These are phyloP conservation scores for Platycheirus rosarum DNA, from an alignment of 2,888 invertebrate genomes.

Conservation along the genomic window DNA sequence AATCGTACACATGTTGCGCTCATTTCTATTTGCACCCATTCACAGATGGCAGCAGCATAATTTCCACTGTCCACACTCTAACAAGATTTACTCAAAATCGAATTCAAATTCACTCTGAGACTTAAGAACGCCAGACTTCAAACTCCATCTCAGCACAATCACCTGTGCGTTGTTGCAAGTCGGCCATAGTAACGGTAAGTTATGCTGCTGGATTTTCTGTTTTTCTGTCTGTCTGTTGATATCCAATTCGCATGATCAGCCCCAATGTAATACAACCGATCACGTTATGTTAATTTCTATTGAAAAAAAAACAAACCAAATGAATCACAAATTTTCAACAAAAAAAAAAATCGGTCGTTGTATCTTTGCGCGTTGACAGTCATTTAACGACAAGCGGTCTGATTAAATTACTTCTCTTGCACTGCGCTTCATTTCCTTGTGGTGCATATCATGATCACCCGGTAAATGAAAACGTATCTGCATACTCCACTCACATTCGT, in stretches of 20 bases:
- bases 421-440: conserved; percentile 70
- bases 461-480: conserved; percentile 66
- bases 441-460: conserved; percentile 63
- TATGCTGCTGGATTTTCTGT: conserved; percentile 49
- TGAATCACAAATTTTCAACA: conserved; percentile 18
- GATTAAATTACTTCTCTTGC: conserved; percentile 72
- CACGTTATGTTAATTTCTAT: conserved; percentile 71
- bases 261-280: conserved; percentile 55
- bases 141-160: conserved; percentile 57
- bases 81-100: conserved; percentile 4
- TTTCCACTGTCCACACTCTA: conserved; percentile 27
- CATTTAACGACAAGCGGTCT: conserved; percentile 73
- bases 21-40: conserved; percentile 13
- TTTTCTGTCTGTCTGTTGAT: conserved; percentile 22
- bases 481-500: conserved; percentile 29
- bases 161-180: conserved; percentile 56
- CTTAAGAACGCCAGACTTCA: conserved; percentile 27
- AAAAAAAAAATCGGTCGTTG: conserved; percentile 51
- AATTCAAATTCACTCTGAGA: conserved; percentile 49
- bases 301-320: conserved; percentile 35
- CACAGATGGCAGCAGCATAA: conserved; percentile 21
- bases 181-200: conserved; percentile 65
- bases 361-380: conserved; percentile 70
- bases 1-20: conserved; percentile 18
- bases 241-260: conserved; percentile 70